Evolutionary conservation across 1,140 invertebrate genomes (phyloP).

Genomic region (Bombus sylvicola): DNA sequence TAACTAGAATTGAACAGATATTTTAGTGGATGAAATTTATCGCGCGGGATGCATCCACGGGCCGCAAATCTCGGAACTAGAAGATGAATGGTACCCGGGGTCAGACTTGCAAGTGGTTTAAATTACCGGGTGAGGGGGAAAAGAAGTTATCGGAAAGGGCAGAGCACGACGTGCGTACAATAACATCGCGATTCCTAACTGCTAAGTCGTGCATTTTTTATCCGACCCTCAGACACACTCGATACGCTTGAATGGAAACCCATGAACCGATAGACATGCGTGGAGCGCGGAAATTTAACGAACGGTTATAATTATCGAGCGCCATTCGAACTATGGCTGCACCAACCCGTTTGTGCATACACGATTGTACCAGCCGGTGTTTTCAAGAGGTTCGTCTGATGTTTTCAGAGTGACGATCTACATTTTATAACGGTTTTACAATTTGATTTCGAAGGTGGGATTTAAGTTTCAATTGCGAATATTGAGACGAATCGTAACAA

Average conservation of each 20-base stretch:
- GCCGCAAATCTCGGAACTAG: constrained; percentile 34
- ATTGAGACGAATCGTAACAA: neutral
- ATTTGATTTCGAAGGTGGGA: neutral
- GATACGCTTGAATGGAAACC: constrained; percentile 10
- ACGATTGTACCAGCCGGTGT: too few species aligned
- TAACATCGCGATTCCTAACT: neutral
- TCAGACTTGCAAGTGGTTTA: constrained; percentile 38
- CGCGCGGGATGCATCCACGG: constrained; percentile 12
- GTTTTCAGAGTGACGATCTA: neutral
- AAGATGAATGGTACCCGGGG: constrained; percentile 38
- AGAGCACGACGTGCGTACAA: neutral
- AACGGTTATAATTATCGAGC: constrained; percentile 43
- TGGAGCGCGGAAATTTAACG: constrained; percentile 34
- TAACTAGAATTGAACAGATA: constrained; percentile 25
- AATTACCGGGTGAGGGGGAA: constrained; percentile 7
- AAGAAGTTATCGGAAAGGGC: neutral
- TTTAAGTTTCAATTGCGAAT: neutral
- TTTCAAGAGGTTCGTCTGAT: neutral
- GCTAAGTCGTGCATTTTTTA: constrained; percentile 19
- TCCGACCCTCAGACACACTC: constrained; percentile 11
- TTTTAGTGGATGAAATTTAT: constrained; percentile 35
- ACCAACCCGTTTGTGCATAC: neutral
- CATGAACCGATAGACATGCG: constrained; percentile 21
- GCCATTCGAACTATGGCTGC: neutral
- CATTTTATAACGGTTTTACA: neutral